Evolutionary conservation across 2,888 invertebrate genomes (phyloP).

Genomic region (Atherix ibis): DNA sequence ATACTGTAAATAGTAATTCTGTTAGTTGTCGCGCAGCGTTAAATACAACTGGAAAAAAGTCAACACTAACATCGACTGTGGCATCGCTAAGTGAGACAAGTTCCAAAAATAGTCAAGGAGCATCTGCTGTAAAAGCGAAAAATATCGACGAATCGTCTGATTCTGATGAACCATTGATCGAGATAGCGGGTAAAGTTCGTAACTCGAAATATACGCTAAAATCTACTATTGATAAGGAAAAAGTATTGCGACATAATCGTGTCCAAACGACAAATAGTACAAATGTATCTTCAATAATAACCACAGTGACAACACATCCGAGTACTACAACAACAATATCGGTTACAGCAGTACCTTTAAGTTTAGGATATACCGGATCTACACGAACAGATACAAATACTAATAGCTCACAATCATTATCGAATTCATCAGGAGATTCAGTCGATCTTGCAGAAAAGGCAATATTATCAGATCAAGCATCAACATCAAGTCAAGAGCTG

Average conservation of each 20-base stretch:
- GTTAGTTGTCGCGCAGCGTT: not conserved
- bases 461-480: too few species aligned
- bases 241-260: constrained; percentile 10
- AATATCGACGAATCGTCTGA: constrained; percentile 53
- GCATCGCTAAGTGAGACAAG: constrained; percentile 1
- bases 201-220: constrained; percentile 19
- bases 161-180: constrained; percentile 65
- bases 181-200: constrained; percentile 49
- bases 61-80: constrained; percentile 4
- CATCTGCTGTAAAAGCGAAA: constrained; percentile 1
- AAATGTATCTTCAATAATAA: too few species aligned
- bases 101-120: constrained; percentile 5
- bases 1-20: not conserved
- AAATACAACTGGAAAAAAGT: not conserved
- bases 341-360: too few species aligned
- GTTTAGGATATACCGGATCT: too few species aligned
- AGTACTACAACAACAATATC: too few species aligned
- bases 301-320: too few species aligned
- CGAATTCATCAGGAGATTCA: too few species aligned
- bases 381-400: too few species aligned
- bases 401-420: too few species aligned
- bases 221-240: constrained; percentile 8
- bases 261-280: constrained; percentile 6
- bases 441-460: too few species aligned
- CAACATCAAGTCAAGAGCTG: too few species aligned